Base-by-base conservation (phyloP, 2,113 vertebrate species). In the Pholis gunnellus region DNA sequence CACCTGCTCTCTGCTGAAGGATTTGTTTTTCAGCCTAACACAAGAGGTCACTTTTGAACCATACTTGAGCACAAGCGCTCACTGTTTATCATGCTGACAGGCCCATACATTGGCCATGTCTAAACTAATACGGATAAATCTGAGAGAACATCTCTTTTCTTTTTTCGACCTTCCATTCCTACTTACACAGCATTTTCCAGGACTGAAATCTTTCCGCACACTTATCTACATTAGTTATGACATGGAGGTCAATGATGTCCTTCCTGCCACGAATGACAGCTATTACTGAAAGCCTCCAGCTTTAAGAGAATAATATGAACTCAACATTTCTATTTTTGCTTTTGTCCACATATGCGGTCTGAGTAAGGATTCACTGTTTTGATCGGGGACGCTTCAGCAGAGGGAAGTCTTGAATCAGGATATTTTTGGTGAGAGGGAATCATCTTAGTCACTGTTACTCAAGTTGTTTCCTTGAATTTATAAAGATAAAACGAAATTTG, bases 41-140 rank as follows among this genome's bases (percentile, higher is more conserved):
- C 87, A 68, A 75, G 50, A 72, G 82, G 85, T 90, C 85, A 89
- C 72, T 67, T 90, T 74, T 76, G 63, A 85, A 84, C 85, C 17
- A 57, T 27, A 7, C 79, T 79, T 83, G 81, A 87, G 89, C 90
- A 82, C 77, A 11, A 46, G 67, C 11, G 5, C 60, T 31, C 46
- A 78, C 83, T 86, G 83, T 92, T 86, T 83, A 90, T 93, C 88
- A 85, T 70, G 34, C 80, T 91, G 89, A 89, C 91, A 86, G 86
- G 84, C 79, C 70, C 57, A 79, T 86, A 69, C 77, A 87, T 88
- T 80, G 63, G 27, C 60, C 59, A 36, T 60, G 87, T 92, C 89
- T 59, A 64, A 81, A 67, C 81, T 91, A 87, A 92, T 91, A 84
- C 64, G 67, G 84, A 92, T 87, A 82, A 87, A 91, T 93, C 73